phyloP scores from a whole-genome alignment of 2,888 invertebrate species.

The Oasisia sp. region DNA sequence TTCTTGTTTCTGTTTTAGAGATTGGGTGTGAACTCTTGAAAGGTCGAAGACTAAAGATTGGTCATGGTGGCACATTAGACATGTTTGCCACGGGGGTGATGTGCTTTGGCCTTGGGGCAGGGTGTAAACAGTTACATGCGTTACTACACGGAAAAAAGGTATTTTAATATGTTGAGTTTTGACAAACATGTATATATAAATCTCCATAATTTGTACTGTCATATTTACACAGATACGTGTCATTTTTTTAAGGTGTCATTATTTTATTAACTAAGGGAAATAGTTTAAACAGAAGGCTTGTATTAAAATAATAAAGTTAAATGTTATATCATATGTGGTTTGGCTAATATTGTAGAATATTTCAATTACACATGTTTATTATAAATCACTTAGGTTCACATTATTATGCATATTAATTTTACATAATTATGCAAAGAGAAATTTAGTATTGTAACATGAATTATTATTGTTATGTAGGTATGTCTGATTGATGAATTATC shows the following conservation, averaged over 20 bases:
- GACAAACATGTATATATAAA: background rate
- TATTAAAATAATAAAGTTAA: no score
- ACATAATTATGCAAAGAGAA: no score
- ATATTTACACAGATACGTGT: background rate
- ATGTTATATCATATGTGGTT: background rate
- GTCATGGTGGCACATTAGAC: conserved; percentile 37
- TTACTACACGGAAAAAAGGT: conserved; percentile 35
- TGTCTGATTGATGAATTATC: background rate
- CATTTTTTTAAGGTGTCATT: background rate
- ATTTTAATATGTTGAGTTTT: background rate
- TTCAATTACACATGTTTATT: no score
- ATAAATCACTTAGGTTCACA: no score
- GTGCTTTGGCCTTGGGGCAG: conserved; percentile 32
- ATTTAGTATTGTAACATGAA: no score
- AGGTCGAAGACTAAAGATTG: conserved; percentile 29
- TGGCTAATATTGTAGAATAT: no score
- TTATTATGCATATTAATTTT: no score
- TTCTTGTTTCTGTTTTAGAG: background rate
- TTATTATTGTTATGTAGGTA: background rate
- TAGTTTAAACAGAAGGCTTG: background rate
- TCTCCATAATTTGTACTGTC: background rate
- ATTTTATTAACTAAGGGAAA: background rate
- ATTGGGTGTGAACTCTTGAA: background rate
- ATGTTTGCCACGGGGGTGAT: conserved; percentile 33
- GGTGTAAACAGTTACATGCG: conserved; percentile 31